phyloP scores from a whole-genome alignment of 2,113 vertebrate genomes.

The Tenrec ecaudatus region DNA sequence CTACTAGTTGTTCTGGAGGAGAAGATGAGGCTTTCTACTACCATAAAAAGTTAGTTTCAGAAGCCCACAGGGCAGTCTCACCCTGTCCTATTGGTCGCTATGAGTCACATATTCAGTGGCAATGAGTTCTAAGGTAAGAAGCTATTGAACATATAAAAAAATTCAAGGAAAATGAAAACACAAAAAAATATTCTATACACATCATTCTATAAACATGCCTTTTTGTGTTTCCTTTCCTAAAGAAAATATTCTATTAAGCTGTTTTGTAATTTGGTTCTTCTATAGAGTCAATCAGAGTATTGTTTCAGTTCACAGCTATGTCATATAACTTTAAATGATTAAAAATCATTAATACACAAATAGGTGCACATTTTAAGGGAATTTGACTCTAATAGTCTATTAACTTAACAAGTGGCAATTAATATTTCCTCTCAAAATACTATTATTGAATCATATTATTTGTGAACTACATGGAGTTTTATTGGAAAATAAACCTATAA shows the following conservation, averaged over 20 bases:
- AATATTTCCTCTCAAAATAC: constrained; percentile 57
- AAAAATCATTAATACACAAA: constrained; percentile 43
- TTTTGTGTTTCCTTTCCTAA: not conserved
- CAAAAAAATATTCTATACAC: not conserved
- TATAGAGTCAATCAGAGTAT: constrained; percentile 25
- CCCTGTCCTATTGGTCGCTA: too few species aligned
- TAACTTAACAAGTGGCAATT: constrained; percentile 23
- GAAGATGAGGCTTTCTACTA: too few species aligned
- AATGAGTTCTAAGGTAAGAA: not conserved
- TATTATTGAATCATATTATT: constrained; percentile 46
- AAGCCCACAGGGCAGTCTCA: too few species aligned
- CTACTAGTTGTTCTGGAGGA: too few species aligned
- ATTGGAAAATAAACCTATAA: constrained; percentile 47
- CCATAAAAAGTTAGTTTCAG: too few species aligned
- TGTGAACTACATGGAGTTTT: constrained; percentile 46
- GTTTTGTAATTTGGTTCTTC: constrained; percentile 22
- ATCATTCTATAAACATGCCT: not conserved
- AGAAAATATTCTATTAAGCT: not conserved
- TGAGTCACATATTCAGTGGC: too few species aligned
- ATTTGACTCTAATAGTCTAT: constrained; percentile 49
- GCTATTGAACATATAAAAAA: not conserved
- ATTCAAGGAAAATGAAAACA: not conserved
- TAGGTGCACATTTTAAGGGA: constrained; percentile 39
- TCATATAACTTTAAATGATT: constrained; percentile 61
- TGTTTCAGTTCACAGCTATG: constrained; percentile 36